Evolutionary conservation across 2,113 vertebrate species (phyloP), one percentile per base, ranked within the genome.

Genomic region (Aspidoscelis tigris): DNA sequence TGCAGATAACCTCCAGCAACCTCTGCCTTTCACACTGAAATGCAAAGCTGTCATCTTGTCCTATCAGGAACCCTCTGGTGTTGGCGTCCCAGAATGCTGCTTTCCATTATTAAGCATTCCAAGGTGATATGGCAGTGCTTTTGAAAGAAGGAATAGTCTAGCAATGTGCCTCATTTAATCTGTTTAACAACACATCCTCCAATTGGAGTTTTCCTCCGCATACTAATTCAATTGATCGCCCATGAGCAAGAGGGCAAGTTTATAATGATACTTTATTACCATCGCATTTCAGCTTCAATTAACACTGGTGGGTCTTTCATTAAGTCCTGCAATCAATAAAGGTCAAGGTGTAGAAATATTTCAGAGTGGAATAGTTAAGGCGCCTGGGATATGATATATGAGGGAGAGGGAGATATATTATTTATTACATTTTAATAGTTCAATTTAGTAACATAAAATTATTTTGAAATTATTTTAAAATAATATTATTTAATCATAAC

Each of bases 11-110:
- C 47, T 78, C 44, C 69, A 11, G 33, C 44, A 78, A 74, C 33
- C 41, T 8, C 16, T 76, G 50, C 16, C n/a, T 12, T 77, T 78
- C 69, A 50, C 18, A 43, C 75, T 33, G 20, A 55, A 87, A 81
- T 83, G 61, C 18, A 50, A 85, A 84, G 55, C 75, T 89, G 78
- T 81, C 85, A 81, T 26, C 65, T 43, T 84, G 72, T 85, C 72
- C 70, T 64, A 33, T 26, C 80, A 12, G 33, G 68, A 84, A 47
- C 77, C 0, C 1, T 22, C 79, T 85, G 69, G 33, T 33, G 33
- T 33, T 33, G 33, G 33, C 47, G 9, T 69, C 61, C 43, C 24
- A 69, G 41, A 69, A 44, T 3, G 14, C 80, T 21, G 74, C 71
- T 80, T 80, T 81, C 20, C 65, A 80, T 83, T 18, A 58, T 53